These are phyloP conservation scores for Oryzias melastigma DNA, from an alignment of 2,113 vertebrate species.

Conservation along the genomic window DNA sequence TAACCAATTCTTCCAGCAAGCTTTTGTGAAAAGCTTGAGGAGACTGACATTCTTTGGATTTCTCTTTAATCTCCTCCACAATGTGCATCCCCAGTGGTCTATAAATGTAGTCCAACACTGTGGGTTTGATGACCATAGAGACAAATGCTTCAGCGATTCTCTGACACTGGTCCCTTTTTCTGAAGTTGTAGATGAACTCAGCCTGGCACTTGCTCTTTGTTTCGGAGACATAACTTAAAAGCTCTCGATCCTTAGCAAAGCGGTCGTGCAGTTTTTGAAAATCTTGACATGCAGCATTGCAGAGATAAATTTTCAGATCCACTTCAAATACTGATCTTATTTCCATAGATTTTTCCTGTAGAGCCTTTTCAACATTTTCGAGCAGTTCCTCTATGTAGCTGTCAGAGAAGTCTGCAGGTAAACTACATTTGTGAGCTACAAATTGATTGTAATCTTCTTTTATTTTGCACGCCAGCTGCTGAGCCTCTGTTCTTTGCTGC, in stretches of 20 bases:
- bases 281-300: constrained; percentile 56
- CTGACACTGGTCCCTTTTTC: constrained; percentile 69
- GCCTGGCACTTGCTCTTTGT: constrained; percentile 36
- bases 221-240: constrained; percentile 48
- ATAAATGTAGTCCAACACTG: constrained; percentile 61
- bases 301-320: constrained; percentile 68
- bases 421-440: constrained; percentile 50
- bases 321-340: constrained; percentile 60
- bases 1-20: constrained; percentile 64
- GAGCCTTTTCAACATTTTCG: constrained; percentile 59
- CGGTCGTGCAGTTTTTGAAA: constrained; percentile 69
- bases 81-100: constrained; percentile 51
- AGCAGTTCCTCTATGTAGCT: constrained; percentile 69
- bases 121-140: constrained; percentile 64
- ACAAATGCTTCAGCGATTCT: constrained; percentile 61
- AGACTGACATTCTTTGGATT: constrained; percentile 45
- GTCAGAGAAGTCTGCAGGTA: constrained; percentile 65
- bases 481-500: constrained; percentile 45
- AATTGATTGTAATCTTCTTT: constrained; percentile 56
- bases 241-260: constrained; percentile 57
- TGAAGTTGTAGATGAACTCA: constrained; percentile 66
- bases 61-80: constrained; percentile 54
- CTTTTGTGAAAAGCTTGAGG: constrained; percentile 54
- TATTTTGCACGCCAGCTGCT: constrained; percentile 36
- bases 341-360: constrained; percentile 48